Conservation (phyloP, 2,888 invertebrate species). For the Orgyia antiqua region DNA sequence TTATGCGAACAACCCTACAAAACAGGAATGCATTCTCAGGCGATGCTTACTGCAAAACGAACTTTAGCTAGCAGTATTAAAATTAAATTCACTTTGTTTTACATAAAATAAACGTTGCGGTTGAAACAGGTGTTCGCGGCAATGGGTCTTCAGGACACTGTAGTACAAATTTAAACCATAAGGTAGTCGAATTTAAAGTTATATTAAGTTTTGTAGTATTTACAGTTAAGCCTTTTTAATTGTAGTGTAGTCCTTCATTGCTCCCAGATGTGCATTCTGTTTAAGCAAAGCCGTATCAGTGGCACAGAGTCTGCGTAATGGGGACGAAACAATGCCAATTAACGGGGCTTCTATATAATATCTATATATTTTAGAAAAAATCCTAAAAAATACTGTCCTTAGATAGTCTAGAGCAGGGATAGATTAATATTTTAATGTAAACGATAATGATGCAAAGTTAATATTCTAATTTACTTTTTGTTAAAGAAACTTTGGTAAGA, state of each 20-base stretch:
- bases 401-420: conserved; percentile 50
- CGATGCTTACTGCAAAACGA: conserved; percentile 17
- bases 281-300: conserved; percentile 56
- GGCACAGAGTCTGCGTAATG: conserved; percentile 54
- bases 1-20: conserved; percentile 75
- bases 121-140: conserved; percentile 73
- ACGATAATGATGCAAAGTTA: too few species aligned
- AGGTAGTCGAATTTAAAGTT: conserved; percentile 9
- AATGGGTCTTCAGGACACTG: conserved; percentile 36
- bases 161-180: conserved; percentile 21
- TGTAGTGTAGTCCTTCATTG: conserved; percentile 43
- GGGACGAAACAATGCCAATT: conserved; percentile 61
- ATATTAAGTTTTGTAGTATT: conserved; percentile 12
- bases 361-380: conserved; percentile 21
- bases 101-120: conserved; percentile 53
- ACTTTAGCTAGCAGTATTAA: conserved; percentile 15
- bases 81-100: conserved; percentile 24
- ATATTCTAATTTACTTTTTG: too few species aligned
- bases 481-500: too few species aligned
- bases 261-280: conserved; percentile 75
- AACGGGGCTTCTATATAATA: conserved; percentile 45
- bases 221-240: conserved; percentile 25
- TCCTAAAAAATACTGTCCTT: conserved; percentile 33
- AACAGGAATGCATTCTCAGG: conserved; percentile 58
- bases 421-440: too few species aligned